Evolutionary conservation across 2,888 invertebrate species (phyloP).

Genomic region (Hypomecis atomaria): DNA sequence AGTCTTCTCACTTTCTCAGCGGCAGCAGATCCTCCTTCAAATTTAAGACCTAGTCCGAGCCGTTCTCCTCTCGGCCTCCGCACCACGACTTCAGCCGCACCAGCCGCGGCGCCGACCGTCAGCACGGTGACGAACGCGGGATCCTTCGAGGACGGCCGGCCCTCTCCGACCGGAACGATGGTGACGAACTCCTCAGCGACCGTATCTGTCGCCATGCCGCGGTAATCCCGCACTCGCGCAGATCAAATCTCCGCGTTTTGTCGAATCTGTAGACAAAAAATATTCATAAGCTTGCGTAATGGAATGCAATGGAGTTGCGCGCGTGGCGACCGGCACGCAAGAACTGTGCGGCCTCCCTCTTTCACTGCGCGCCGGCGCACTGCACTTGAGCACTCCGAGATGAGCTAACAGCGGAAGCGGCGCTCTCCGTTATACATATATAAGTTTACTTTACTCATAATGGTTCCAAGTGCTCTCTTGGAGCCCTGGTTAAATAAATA

Average conservation of each 20-base stretch:
- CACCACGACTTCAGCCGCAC: conserved; percentile 90
- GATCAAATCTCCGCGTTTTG: conserved; percentile 61
- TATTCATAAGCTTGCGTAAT: conserved; percentile 71
- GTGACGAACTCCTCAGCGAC: conserved; percentile 83
- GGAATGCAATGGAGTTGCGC: conserved; percentile 65
- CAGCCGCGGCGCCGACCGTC: conserved; percentile 80
- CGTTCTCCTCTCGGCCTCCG: conserved; percentile 95
- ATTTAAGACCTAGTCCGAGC: conserved; percentile 95
- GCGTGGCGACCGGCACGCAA: conserved; percentile 64
- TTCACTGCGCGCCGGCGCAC: conserved; percentile 61
- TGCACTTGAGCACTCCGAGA: conserved; percentile 65
- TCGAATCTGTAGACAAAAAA: conserved; percentile 76
- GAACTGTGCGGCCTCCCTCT: conserved; percentile 74
- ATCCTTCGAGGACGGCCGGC: conserved; percentile 65
- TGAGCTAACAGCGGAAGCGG: conserved; percentile 46
- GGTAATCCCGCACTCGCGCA: conserved; percentile 64
- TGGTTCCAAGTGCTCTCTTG: conserved; percentile 10
- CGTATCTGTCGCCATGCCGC: conserved; percentile 79
- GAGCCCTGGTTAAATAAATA: conserved; percentile 7
- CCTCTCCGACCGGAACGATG: conserved; percentile 84
- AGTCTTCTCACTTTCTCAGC: conserved; percentile 92
- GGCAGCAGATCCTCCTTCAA: conserved; percentile 95
- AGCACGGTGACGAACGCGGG: conserved; percentile 86
- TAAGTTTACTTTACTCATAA: conserved; percentile 15
- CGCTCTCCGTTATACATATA: conserved; percentile 21